phyloP scores from a whole-genome alignment of 2,888 invertebrate genomes.

The Macrosiphum euphorbiae region DNA sequence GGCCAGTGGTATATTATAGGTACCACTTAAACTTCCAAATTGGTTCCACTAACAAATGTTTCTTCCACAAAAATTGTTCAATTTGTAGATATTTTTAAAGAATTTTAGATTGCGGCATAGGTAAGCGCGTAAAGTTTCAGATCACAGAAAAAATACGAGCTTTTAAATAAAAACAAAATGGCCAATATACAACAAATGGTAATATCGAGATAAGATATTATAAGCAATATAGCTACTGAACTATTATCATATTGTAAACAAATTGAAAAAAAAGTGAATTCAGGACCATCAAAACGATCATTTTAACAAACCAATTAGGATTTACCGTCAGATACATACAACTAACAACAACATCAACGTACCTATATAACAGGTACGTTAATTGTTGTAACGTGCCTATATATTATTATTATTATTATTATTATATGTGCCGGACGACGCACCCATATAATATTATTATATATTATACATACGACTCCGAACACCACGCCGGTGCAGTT shows the following conservation, averaged over 20 bases:
- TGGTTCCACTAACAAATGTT: background rate
- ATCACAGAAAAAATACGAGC: background rate
- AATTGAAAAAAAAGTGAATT: background rate
- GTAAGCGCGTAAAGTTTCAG: background rate
- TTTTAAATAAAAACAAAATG: background rate
- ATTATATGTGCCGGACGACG: conserved; percentile 24
- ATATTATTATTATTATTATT: background rate
- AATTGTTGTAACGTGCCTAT: background rate
- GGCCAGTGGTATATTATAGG: too few relatives aligned
- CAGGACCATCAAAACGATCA: background rate
- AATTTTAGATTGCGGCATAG: background rate
- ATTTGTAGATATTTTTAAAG: background rate
- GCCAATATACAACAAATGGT: background rate
- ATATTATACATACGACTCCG: background rate
- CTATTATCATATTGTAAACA: background rate
- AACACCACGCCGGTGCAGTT: background rate
- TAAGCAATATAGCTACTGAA: background rate
- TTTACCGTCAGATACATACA: background rate
- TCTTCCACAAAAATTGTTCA: background rate
- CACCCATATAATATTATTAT: background rate
- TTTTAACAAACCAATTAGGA: background rate
- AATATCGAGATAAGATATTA: background rate
- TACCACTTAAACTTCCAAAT: background rate
- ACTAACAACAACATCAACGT: background rate
- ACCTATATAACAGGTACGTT: background rate